phyloP scores from a whole-genome alignment of 2,888 invertebrate genomes.

The Ditula angustiorana region DNA sequence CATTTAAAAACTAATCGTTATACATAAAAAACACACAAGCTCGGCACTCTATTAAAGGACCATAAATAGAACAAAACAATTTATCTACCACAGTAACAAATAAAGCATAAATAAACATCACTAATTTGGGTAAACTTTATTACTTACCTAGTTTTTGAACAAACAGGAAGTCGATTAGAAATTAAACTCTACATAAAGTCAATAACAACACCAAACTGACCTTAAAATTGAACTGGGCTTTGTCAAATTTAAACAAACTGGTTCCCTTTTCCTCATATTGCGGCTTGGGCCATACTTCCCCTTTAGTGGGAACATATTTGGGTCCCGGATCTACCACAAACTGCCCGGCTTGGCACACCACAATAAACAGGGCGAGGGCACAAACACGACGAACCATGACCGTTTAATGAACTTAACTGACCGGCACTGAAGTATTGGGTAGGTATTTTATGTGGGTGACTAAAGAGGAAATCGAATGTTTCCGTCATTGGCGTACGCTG shows the following conservation, averaged over 20 bases:
- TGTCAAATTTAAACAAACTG: slow-evolving; percentile 75
- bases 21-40: too few relatives aligned
- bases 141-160: too few relatives aligned
- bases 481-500: neutral
- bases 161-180: neutral
- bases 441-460: neutral
- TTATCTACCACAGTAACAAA: too few relatives aligned
- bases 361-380: neutral
- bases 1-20: too few relatives aligned
- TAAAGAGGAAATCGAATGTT: slow-evolving; percentile 8
- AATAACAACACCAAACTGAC: slow-evolving; percentile 62
- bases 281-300: slow-evolving; percentile 90
- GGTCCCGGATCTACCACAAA: slow-evolving; percentile 47
- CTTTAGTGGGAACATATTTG: slow-evolving; percentile 61
- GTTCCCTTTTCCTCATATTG: slow-evolving; percentile 75
- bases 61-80: too few relatives aligned
- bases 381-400: slow-evolving; percentile 12
- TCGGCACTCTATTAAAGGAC: too few relatives aligned
- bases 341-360: neutral
- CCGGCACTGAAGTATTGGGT: neutral
- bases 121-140: too few relatives aligned
- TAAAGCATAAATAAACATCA: too few relatives aligned
- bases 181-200: neutral
- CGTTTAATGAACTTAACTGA: neutral
- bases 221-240: slow-evolving; percentile 77